Conservation (phyloP, 2,113 vertebrate genomes). For the Pelodiscus sinensis region DNA sequence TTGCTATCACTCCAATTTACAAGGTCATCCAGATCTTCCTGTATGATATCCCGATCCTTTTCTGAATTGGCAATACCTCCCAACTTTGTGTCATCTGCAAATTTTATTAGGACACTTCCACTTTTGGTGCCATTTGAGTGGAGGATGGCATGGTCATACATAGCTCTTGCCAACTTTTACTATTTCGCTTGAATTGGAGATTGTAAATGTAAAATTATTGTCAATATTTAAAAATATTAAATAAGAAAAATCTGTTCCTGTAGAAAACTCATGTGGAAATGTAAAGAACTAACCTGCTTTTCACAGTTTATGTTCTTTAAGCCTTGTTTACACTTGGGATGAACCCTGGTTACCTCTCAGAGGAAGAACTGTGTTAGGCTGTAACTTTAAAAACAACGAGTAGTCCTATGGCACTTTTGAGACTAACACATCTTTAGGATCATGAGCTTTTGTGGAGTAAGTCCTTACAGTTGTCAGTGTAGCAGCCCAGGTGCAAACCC, state of each 20-base stretch:
- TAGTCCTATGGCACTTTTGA: too few species aligned
- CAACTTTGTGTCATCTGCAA: too few species aligned
- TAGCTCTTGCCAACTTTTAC: background rate
- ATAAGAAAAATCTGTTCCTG: background rate
- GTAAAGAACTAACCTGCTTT: background rate
- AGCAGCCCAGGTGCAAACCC: background rate
- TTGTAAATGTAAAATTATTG: background rate
- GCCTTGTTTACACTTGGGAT: background rate
- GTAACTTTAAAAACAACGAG: too few species aligned
- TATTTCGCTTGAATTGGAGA: slow-evolving; percentile 9
- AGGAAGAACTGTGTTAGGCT: too few species aligned
- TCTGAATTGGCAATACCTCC: too few species aligned
- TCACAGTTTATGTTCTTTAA: background rate
- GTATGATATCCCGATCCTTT: too few species aligned
- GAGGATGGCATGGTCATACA: background rate
- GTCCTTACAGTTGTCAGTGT: background rate
- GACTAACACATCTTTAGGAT: too few species aligned
- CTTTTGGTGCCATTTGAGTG: background rate
- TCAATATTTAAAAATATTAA: background rate
- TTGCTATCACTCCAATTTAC: too few species aligned
- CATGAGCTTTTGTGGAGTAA: too few species aligned
- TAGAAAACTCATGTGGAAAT: background rate
- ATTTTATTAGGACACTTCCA: too few species aligned
- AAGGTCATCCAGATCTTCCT: too few species aligned
- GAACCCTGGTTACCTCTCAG: fast-evolving